Evolutionary conservation across 2,888 invertebrate species (phyloP).

Genomic region (Netelia fuscicornis): DNA sequence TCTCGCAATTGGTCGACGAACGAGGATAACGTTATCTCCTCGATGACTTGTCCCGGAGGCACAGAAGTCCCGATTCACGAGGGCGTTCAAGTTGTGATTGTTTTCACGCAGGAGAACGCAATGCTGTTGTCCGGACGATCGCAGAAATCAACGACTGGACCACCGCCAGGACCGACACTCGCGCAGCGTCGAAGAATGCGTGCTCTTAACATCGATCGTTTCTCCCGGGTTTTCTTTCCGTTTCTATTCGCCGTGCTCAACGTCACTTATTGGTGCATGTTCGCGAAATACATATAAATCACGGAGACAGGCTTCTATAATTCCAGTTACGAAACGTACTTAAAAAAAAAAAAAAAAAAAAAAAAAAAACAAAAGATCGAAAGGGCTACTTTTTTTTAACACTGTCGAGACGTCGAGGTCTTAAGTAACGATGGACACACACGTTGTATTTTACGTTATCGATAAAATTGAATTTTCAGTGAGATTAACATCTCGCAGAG

Average conservation of each 20-base stretch:
- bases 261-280: slow-evolving; percentile 90
- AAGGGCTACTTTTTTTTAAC: neutral
- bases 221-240: slow-evolving; percentile 90
- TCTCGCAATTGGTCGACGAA: slow-evolving; percentile 48
- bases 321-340: neutral
- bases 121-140: slow-evolving; percentile 83
- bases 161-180: slow-evolving; percentile 85
- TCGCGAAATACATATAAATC: slow-evolving; percentile 89
- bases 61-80: slow-evolving; percentile 72
- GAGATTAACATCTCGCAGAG: neutral
- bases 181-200: slow-evolving; percentile 88
- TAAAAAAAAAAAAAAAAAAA: neutral
- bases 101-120: slow-evolving; percentile 83
- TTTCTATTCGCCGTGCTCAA: slow-evolving; percentile 89
- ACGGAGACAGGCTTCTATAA: slow-evolving; percentile 14
- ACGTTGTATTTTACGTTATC: too few species aligned
- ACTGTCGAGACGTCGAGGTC: neutral
- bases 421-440: too few species aligned
- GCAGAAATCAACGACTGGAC: slow-evolving; percentile 82
- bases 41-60: slow-evolving; percentile 70
- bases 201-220: slow-evolving; percentile 90
- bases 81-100: slow-evolving; percentile 79
- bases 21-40: slow-evolving; percentile 49
- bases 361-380: neutral
- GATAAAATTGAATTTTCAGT: neutral